Percentiles rank a stretch among this genome's conserved stretches.
Evolutionary conservation across 2,888 invertebrate species (phyloP).

Genomic region (Oithona nana): DNA sequence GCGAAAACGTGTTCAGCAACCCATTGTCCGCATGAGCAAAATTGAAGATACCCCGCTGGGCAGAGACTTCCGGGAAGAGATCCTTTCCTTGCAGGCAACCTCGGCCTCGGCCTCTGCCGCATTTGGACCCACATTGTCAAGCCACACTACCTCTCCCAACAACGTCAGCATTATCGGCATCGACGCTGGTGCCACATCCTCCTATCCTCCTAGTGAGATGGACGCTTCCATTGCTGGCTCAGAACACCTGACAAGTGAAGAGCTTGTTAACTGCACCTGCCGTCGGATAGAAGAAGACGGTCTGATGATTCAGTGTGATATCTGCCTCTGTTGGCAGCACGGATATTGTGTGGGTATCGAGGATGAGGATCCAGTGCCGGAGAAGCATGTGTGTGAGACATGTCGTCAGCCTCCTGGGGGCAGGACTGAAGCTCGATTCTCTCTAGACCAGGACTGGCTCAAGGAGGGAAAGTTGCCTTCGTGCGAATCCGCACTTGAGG

Average conservation of each 20-base stretch:
- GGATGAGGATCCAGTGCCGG: constrained; percentile 16
- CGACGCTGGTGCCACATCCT: not conserved
- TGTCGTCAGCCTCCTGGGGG: constrained; percentile 7
- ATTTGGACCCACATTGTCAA: not conserved
- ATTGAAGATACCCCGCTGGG: not conserved
- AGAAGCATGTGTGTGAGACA: constrained; percentile 9
- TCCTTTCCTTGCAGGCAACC: not conserved
- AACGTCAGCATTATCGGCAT: not conserved
- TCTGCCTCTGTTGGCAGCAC: constrained; percentile 29
- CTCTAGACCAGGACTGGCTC: constrained; percentile 11
- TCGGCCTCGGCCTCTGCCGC: not conserved
- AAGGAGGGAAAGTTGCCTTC: constrained; percentile 8
- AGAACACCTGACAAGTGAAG: constrained; percentile 15
- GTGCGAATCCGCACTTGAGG: not conserved
- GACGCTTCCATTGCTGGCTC: not conserved
- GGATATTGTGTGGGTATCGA: constrained; percentile 26
- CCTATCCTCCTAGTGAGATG: constrained; percentile 5
- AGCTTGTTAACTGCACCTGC: constrained; percentile 21
- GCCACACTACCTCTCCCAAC: too few species aligned
- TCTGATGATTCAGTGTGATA: constrained; percentile 29
- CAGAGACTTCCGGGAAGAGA: not conserved
- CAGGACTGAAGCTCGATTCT: not conserved
- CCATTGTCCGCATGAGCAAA: not conserved
- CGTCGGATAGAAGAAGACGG: constrained; percentile 26
- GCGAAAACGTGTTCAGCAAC: not conserved